These are phyloP conservation scores for Stegodyphus mimosarum DNA, from an alignment of 1,140 invertebrate species.

Conservation along the genomic window DNA sequence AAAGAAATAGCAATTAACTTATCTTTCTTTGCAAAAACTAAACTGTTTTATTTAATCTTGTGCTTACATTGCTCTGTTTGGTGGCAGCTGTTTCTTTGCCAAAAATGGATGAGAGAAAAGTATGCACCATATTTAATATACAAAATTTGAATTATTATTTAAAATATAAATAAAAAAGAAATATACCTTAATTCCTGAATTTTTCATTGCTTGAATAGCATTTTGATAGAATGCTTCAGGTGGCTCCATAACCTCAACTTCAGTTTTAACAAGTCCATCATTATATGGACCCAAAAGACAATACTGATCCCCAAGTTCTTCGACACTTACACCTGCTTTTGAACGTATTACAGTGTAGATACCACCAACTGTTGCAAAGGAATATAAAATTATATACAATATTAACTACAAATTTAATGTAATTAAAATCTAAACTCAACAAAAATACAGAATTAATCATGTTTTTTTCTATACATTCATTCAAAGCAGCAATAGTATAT, in stretches of 20 bases:
- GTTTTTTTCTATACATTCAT: neutral
- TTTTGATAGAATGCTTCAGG: conserved; percentile 79
- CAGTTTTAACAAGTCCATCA: conserved; percentile 90
- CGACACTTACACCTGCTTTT: conserved; percentile 96
- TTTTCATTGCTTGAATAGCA: conserved; percentile 84
- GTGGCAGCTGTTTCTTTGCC: no score
- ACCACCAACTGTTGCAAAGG: conserved; percentile 84
- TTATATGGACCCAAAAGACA: conserved; percentile 95
- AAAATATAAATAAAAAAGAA: neutral
- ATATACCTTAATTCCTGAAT: conserved; percentile 88
- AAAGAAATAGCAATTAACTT: no score
- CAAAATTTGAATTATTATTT: no score
- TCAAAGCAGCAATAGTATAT: neutral
- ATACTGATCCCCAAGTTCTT: conserved; percentile 98
- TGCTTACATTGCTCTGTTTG: no score
- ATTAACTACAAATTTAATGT: neutral
- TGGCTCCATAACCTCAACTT: conserved; percentile 93
- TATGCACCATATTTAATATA: no score
- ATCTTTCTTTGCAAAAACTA: no score
- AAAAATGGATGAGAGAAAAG: no score
- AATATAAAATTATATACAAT: conserved; percentile 12
- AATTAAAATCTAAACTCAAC: neutral
- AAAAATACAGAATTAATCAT: neutral
- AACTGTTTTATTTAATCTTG: no score
- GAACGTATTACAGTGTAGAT: conserved; percentile 99